Conservation (phyloP, 2,888 invertebrate species). For the Tryphoninae sp. region DNA sequence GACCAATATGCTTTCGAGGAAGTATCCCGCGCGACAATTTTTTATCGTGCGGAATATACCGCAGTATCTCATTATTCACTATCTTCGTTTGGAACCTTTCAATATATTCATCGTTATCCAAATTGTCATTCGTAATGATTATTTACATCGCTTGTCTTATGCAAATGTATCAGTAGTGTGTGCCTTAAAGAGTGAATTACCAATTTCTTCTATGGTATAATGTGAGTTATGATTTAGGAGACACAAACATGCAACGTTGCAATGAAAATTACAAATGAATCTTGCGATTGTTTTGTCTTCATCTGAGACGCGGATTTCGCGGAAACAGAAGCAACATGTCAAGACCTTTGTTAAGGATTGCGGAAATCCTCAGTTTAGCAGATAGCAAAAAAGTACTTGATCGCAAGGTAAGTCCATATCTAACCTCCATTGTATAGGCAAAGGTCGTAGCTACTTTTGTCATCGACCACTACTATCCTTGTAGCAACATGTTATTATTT, state of each 20-base stretch:
- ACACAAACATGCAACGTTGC: not conserved
- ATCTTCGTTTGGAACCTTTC: no score
- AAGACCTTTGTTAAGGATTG: conserved; percentile 58
- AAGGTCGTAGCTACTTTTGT: not conserved
- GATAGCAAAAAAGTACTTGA: conserved; percentile 67
- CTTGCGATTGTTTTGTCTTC: not conserved
- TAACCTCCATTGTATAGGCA: conserved; percentile 19
- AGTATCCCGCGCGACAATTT: no score
- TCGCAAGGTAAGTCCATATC: conserved; percentile 65
- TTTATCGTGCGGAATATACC: no score
- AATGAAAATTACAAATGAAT: not conserved
- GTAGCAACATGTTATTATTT: not conserved
- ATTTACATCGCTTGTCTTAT: no score
- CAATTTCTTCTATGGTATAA: no score
- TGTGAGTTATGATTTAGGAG: no score
- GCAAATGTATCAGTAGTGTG: no score
- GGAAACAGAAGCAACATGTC: conserved; percentile 61
- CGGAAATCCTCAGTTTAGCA: conserved; percentile 63
- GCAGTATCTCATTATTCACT: no score
- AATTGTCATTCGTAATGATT: no score
- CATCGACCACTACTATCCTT: not conserved
- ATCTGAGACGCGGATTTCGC: not conserved
- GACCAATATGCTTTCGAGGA: no score
- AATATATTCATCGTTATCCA: no score
- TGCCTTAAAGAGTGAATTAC: no score